These are phyloP conservation scores for Phrynocephalus forsythii DNA, from an alignment of 2,797 vertebrate genomes.

Conservation along the genomic window DNA sequence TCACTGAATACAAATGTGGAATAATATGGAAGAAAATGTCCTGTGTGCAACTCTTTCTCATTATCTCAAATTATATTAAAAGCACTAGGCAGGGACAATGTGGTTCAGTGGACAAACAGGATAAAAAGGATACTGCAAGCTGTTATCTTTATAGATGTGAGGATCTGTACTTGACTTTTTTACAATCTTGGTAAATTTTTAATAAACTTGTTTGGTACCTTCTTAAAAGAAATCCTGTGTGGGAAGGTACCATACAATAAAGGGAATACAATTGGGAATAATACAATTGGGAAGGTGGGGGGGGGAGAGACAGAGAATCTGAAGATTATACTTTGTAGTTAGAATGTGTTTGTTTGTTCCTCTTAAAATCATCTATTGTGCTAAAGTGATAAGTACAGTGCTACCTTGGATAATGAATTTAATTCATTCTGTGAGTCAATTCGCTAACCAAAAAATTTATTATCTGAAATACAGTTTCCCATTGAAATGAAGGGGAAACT, in stretches of 20 bases:
- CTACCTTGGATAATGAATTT: no score
- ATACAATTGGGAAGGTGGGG: not conserved
- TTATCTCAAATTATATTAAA: constrained; percentile 66
- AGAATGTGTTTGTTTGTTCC: not conserved
- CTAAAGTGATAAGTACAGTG: no score
- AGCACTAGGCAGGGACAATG: constrained; percentile 60
- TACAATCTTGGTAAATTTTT: not conserved
- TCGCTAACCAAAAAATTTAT: no score
- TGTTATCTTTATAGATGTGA: constrained; percentile 51
- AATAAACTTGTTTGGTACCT: not conserved
- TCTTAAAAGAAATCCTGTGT: not conserved
- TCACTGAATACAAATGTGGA: constrained; percentile 75
- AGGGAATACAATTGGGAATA: no score
- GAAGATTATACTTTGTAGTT: not conserved
- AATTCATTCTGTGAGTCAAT: no score
- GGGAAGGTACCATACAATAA: not conserved
- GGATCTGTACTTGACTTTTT: constrained; percentile 28
- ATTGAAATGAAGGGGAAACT: no score
- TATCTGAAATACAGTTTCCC: no score
- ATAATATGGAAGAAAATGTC: constrained; percentile 69
- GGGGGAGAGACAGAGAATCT: constrained; percentile 12
- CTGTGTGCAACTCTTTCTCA: constrained; percentile 66
- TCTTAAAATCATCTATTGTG: not conserved
- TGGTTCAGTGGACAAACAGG: constrained; percentile 67
- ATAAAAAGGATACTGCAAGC: constrained; percentile 50